Conservation (phyloP, 2,113 vertebrate species). For the Phrynosoma platyrhinos region DNA sequence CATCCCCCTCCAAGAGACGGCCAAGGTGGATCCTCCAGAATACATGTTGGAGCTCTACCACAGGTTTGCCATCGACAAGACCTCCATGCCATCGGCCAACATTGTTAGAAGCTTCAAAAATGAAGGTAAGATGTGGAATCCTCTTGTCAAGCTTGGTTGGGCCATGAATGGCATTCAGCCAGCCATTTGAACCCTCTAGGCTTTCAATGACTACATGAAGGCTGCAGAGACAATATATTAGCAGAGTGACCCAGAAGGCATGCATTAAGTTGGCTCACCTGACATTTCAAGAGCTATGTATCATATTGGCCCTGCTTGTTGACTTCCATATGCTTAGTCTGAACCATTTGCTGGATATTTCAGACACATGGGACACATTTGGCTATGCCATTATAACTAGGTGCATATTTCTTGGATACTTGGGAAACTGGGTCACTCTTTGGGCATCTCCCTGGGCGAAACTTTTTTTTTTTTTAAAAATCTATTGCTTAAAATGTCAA, state of each 20-base stretch:
- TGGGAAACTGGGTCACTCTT: too few species aligned
- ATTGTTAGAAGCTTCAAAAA: constrained; percentile 98
- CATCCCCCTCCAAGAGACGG: constrained; percentile 76
- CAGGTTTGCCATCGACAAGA: constrained; percentile 91
- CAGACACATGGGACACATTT: too few species aligned
- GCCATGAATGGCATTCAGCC: rapidly evolving
- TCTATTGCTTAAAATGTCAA: too few species aligned
- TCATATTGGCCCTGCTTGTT: not conserved
- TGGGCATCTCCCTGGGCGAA: too few species aligned
- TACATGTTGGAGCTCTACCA: constrained; percentile 99
- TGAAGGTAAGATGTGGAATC: constrained; percentile 83
- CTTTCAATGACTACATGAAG: rapidly evolving
- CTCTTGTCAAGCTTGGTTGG: not conserved
- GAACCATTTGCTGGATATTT: not conserved
- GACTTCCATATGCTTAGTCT: not conserved
- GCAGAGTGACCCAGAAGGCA: too few species aligned
- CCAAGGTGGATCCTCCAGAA: constrained; percentile 90
- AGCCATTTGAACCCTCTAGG: rapidly evolving
- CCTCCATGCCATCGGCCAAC: constrained; percentile 91
- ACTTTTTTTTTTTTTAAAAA: too few species aligned
- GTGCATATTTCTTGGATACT: too few species aligned
- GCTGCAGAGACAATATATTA: rapidly evolving
- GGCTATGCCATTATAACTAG: too few species aligned
- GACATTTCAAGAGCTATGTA: not conserved
- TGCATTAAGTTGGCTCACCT: not conserved